Percentiles rank a stretch among this genome's conserved stretches.
phyloP scores from a whole-genome alignment of 2,797 vertebrate species.

The Channallabes apus region DNA sequence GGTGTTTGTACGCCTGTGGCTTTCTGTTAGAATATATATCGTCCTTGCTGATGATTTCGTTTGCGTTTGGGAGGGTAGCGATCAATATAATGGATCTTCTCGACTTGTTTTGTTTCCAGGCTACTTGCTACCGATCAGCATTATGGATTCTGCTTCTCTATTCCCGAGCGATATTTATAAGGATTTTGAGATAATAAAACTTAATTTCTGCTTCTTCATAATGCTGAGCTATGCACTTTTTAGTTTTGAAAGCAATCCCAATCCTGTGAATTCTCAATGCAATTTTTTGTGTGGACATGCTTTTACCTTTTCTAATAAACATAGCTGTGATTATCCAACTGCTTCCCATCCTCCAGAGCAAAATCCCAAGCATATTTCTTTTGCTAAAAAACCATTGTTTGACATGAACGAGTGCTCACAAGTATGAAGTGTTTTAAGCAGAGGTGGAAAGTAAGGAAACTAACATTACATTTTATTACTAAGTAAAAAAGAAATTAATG shows the following conservation, averaged over 20 bases:
- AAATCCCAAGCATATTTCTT: no score
- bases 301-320: no score
- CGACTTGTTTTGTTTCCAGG: background rate
- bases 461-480: no score
- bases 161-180: background rate
- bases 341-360: no score
- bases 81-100: background rate
- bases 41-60: constrained; percentile 2
- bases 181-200: constrained; percentile 1
- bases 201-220: background rate
- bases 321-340: no score
- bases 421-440: no score
- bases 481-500: no score
- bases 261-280: no score
- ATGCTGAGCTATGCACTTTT: background rate
- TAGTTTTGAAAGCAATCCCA: constrained; percentile 1
- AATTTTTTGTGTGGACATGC: no score
- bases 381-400: no score
- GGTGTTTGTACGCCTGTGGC: background rate
- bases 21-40: background rate
- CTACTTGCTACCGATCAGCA: background rate
- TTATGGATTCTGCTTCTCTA: constrained; percentile 7
- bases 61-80: background rate
- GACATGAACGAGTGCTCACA: no score
- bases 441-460: no score